A percentile compares a stretch with the other conserved stretches of the same genome.
These are phyloP conservation scores for Planiliza haematocheilus DNA, from an alignment of 2,113 vertebrate species.

Conservation along the genomic window DNA sequence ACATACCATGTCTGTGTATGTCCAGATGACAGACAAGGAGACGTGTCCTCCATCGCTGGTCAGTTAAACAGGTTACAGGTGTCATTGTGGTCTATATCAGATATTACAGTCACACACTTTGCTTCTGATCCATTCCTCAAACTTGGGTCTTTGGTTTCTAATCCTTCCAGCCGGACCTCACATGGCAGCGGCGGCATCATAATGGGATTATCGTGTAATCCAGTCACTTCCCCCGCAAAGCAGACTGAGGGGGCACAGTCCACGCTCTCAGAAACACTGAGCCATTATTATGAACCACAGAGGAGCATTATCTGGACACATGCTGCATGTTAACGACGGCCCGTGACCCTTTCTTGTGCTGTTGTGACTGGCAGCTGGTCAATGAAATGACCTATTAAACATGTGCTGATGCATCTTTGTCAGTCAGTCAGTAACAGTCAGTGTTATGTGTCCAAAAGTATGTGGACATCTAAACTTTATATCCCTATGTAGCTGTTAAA, in stretches of 20 bases:
- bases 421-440: background rate
- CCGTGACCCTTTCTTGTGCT: constrained; percentile 25
- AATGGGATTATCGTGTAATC: constrained; percentile 82
- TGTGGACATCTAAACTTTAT: background rate
- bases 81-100: constrained; percentile 28
- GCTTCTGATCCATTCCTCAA: constrained; percentile 19
- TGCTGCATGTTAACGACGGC: constrained; percentile 55
- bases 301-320: constrained; percentile 55
- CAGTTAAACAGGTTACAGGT: background rate
- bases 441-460: no score
- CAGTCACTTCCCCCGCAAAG: constrained; percentile 56
- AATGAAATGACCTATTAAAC: no score
- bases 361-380: constrained; percentile 13
- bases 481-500: background rate
- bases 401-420: background rate
- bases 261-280: constrained; percentile 66
- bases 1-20: constrained; percentile 48
- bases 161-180: constrained; percentile 67
- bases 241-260: constrained; percentile 65
- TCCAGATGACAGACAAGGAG: constrained; percentile 9
- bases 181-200: constrained; percentile 72
- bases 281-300: constrained; percentile 68
- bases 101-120: constrained; percentile 29
- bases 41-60: background rate
- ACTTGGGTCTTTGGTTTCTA: constrained; percentile 52